Conservation (phyloP, 2,888 invertebrate genomes). For the Cheilosia soror region DNA sequence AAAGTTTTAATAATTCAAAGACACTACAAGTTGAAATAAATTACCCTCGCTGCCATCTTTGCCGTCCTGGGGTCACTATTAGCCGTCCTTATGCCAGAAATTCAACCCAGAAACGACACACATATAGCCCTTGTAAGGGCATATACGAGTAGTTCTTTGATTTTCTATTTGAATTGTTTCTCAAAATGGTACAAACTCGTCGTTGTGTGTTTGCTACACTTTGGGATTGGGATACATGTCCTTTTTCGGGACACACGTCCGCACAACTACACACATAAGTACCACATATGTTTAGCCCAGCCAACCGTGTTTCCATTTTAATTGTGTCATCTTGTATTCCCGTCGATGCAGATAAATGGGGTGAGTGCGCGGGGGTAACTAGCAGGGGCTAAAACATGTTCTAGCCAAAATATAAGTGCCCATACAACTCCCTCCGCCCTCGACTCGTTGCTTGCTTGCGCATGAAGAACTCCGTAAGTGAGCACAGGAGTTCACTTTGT, state of each 20-base stretch:
- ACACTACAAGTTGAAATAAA: constrained; percentile 56
- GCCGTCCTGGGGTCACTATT: constrained; percentile 12
- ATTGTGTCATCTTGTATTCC: constrained; percentile 75
- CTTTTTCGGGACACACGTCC: constrained; percentile 68
- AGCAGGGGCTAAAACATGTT: constrained; percentile 37
- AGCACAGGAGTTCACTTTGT: constrained; percentile 35
- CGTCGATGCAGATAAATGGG: constrained; percentile 56
- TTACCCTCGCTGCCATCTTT: constrained; percentile 66
- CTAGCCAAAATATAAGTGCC: constrained; percentile 62
- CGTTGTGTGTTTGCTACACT: constrained; percentile 5
- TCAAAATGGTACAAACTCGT: constrained; percentile 57
- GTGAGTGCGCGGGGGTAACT: not conserved
- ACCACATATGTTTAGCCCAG: constrained; percentile 67
- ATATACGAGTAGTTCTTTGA: constrained; percentile 71
- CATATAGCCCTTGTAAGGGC: not conserved
- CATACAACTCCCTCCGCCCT: constrained; percentile 14
- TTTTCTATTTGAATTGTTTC: constrained; percentile 75
- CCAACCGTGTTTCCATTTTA: constrained; percentile 69
- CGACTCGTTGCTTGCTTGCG: constrained; percentile 65
- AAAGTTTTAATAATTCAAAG: constrained; percentile 72
- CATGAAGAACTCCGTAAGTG: constrained; percentile 67
- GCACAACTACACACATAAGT: constrained; percentile 23
- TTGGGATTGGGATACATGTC: constrained; percentile 41
- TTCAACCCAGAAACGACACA: constrained; percentile 9
- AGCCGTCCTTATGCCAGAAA: constrained; percentile 1